Conservation (phyloP, 2,888 invertebrate species). For the Noctua janthe region DNA sequence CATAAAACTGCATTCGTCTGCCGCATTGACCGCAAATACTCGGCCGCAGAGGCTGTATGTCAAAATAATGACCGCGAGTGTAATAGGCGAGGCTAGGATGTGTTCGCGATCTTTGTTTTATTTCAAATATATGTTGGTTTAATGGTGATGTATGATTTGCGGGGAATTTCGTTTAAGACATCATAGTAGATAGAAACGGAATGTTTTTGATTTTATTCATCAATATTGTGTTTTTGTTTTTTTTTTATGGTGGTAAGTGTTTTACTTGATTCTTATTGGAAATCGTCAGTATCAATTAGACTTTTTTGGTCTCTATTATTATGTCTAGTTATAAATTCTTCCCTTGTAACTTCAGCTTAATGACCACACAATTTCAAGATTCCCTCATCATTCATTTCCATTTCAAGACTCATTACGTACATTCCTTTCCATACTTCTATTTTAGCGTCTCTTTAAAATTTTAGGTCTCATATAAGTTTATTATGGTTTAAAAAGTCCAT, state of each 20-base stretch:
- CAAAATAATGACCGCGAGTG: conserved; percentile 88
- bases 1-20: conserved; percentile 84
- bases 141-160: conserved; percentile 50
- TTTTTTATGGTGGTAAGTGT: neutral
- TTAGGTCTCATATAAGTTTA: conserved; percentile 61
- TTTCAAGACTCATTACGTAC: conserved; percentile 37
- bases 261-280: conserved; percentile 44
- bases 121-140: conserved; percentile 61
- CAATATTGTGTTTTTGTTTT: too few relatives aligned
- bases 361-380: conserved; percentile 5
- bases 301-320: neutral
- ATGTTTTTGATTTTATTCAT: neutral
- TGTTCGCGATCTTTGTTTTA: conserved; percentile 63
- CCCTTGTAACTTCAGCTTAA: conserved; percentile 4
- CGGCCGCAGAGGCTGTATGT: conserved; percentile 85
- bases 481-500: conserved; percentile 62
- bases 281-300: neutral
- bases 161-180: conserved; percentile 11
- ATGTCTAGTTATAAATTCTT: neutral
- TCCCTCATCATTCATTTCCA: conserved; percentile 24
- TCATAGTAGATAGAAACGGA: neutral
- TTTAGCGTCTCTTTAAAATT: conserved; percentile 44
- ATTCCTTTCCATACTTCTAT: conserved; percentile 33
- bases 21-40: conserved; percentile 88
- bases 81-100: conserved; percentile 77